Evolutionary conservation across 2,888 invertebrate genomes (phyloP).

Genomic region (Eupithecia insigniata): DNA sequence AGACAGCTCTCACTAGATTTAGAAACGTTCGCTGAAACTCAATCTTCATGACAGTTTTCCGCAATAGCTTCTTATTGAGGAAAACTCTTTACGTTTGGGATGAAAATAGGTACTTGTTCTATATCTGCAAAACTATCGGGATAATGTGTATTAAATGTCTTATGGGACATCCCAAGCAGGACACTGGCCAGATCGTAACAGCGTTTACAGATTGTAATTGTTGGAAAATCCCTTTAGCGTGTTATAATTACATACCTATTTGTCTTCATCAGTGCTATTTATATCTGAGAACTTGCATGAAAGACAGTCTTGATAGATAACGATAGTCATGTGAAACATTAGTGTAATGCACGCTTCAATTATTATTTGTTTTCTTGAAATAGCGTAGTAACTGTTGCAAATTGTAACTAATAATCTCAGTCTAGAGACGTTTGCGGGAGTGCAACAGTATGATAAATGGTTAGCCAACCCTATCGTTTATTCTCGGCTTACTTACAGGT

Average conservation of each 20-base stretch:
- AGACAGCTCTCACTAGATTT: constrained; percentile 30
- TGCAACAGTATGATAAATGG: constrained; percentile 67
- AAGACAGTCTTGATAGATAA: constrained; percentile 29
- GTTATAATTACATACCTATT: constrained; percentile 45
- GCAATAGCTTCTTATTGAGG: background rate
- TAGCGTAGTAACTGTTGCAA: constrained; percentile 71
- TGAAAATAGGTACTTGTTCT: constrained; percentile 2
- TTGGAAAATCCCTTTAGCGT: constrained; percentile 53
- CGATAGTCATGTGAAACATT: constrained; percentile 41
- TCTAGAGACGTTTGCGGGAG: constrained; percentile 61
- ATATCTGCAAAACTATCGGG: constrained; percentile 25
- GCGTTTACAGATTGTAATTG: constrained; percentile 44
- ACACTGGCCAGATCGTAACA: constrained; percentile 46
- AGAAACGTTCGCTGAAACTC: background rate
- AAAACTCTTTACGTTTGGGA: constrained; percentile 11
- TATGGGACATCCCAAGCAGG: constrained; percentile 53
- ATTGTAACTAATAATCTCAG: constrained; percentile 71
- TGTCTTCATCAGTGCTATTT: constrained; percentile 33
- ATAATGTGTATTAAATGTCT: constrained; percentile 21
- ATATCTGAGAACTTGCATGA: constrained; percentile 38
- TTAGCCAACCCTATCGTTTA: constrained; percentile 63
- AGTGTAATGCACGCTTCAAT: constrained; percentile 53
- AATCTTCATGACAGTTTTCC: constrained; percentile 2
- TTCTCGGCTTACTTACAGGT: constrained; percentile 57
- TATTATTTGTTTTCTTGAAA: constrained; percentile 65